phyloP scores from a whole-genome alignment of 2,797 vertebrate species.

The Urosaurus nigricauda region DNA sequence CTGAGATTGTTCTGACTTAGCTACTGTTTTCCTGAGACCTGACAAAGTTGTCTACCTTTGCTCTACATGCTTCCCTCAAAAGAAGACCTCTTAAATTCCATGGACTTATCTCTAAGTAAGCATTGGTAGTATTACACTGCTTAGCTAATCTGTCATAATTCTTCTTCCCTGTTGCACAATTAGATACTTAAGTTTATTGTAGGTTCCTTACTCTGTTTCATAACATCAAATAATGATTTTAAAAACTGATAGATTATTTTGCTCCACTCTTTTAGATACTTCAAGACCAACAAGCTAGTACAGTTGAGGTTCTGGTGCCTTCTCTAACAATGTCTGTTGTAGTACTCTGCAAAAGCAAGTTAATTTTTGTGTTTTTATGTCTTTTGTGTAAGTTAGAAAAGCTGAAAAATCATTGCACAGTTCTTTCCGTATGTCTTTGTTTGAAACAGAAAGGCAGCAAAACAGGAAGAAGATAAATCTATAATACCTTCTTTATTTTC shows the following conservation, averaged over 20 bases:
- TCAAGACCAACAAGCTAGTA: constrained; percentile 66
- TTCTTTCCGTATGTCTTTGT: constrained; percentile 46
- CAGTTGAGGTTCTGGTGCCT: constrained; percentile 64
- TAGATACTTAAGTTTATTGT: constrained; percentile 41
- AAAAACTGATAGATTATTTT: constrained; percentile 42
- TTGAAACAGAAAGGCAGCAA: constrained; percentile 53
- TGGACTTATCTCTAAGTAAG: background rate
- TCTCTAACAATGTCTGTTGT: constrained; percentile 60
- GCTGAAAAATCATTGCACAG: constrained; percentile 34
- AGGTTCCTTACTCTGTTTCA: constrained; percentile 53
- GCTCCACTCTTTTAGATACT: constrained; percentile 64
- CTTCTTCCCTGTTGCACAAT: constrained; percentile 61
- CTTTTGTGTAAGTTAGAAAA: constrained; percentile 65
- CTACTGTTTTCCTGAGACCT: no score
- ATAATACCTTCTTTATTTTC: constrained; percentile 39
- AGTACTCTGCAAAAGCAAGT: constrained; percentile 65
- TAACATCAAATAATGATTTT: constrained; percentile 32
- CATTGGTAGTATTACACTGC: background rate
- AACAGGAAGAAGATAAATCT: constrained; percentile 37
- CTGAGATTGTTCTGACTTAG: no score
- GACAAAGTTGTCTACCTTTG: no score
- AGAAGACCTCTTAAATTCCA: background rate
- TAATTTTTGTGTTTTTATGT: constrained; percentile 60
- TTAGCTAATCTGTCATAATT: constrained; percentile 28
- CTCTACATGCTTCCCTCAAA: background rate